Conservation (phyloP, 2,888 invertebrate species). For the Pollenia labialis region DNA sequence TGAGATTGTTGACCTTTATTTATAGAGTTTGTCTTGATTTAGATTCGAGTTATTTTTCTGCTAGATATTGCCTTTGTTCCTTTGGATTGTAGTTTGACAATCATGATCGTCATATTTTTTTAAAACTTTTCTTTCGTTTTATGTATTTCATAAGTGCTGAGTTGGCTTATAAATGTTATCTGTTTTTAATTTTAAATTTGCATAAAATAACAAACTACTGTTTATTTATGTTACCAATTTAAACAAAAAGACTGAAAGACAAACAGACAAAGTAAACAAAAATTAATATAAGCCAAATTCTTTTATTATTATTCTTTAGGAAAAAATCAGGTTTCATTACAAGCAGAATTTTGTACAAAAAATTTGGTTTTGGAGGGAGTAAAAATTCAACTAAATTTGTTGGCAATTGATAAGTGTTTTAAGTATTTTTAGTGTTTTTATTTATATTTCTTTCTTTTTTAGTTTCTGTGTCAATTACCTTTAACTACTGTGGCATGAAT, state of each 20-base stretch:
- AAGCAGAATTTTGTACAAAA: not conserved
- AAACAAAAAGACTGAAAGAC: too few species aligned
- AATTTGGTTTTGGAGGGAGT: not conserved
- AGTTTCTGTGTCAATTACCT: constrained; percentile 68
- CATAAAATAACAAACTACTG: constrained; percentile 72
- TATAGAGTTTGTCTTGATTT: not conserved
- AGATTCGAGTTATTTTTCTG: not conserved
- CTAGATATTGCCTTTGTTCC: not conserved
- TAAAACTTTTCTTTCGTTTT: constrained; percentile 9
- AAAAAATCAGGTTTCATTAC: constrained; percentile 41
- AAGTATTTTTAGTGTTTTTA: constrained; percentile 16
- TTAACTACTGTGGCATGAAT: constrained; percentile 38
- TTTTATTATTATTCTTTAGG: not conserved
- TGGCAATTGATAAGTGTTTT: constrained; percentile 56
- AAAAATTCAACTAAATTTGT: constrained; percentile 19
- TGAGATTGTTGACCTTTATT: constrained; percentile 51
- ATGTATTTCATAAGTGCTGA: not conserved
- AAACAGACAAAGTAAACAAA: constrained; percentile 7
- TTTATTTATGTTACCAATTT: constrained; percentile 58
- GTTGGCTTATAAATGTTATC: constrained; percentile 2
- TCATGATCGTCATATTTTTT: constrained; percentile 55
- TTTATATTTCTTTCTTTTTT: constrained; percentile 16
- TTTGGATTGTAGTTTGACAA: not conserved
- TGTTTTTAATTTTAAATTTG: constrained; percentile 52
- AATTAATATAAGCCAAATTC: not conserved